Evolutionary conservation across 1,140 invertebrate genomes (phyloP).

Genomic region (Apis florea): DNA sequence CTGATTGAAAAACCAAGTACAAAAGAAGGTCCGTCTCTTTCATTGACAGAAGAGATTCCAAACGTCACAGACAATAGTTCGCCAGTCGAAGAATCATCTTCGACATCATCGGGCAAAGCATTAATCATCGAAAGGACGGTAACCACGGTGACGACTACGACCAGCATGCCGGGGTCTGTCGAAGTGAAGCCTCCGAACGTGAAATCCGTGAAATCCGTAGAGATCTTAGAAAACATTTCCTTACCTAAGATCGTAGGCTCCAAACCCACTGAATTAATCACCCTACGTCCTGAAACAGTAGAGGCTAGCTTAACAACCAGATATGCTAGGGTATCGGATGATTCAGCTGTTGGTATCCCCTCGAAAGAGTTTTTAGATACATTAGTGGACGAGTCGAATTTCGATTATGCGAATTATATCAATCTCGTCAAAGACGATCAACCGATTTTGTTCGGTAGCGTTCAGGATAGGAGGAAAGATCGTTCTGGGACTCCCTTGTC

Average conservation of each 20-base stretch:
- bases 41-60: not conserved
- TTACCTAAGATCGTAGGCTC: conserved; percentile 55
- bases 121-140: conserved; percentile 63
- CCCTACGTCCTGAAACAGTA: conserved; percentile 72
- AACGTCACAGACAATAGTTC: not conserved
- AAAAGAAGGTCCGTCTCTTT: not conserved
- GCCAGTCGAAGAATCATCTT: not conserved
- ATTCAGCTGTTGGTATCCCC: conserved; percentile 34
- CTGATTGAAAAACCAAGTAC: not conserved
- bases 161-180: conserved; percentile 31
- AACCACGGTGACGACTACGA: conserved; percentile 62
- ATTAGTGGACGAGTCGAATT: not conserved
- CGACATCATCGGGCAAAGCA: conserved; percentile 47
- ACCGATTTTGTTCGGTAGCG: conserved; percentile 73
- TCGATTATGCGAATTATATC: conserved; percentile 30
- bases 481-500: conserved; percentile 28
- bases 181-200: conserved; percentile 54
- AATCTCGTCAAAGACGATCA: conserved; percentile 60
- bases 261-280: conserved; percentile 68
- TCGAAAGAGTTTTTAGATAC: conserved; percentile 2
- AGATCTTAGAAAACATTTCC: conserved; percentile 65
- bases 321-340: conserved; percentile 66
- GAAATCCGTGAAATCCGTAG: conserved; percentile 61
- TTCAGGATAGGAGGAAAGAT: conserved; percentile 53
- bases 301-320: conserved; percentile 74